Conservation (phyloP, 2,113 vertebrate genomes). For the rat (Rattus norvegicus) region DNA sequence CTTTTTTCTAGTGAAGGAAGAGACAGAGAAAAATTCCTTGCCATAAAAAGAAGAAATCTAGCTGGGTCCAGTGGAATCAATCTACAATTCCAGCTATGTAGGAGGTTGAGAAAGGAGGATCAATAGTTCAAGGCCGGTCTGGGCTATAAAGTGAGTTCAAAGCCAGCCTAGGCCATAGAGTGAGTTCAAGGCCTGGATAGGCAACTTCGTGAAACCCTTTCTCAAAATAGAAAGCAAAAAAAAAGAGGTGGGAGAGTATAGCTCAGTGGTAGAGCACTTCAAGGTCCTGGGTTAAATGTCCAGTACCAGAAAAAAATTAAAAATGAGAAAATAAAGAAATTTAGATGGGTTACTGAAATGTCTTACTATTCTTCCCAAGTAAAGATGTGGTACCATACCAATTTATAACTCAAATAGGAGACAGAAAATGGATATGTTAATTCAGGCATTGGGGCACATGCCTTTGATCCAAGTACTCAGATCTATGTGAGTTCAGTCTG, state of each 20-base stretch:
- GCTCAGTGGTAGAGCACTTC: not conserved
- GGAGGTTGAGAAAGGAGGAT: not conserved
- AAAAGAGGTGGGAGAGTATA: not conserved
- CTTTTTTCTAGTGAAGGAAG: not conserved
- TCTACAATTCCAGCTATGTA: not conserved
- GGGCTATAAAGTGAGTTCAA: not conserved
- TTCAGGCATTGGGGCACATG: not conserved
- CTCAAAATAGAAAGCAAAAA: not conserved
- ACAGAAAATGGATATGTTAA: not conserved
- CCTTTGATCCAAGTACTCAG: not conserved
- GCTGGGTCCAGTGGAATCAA: not conserved
- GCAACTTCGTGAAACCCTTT: not conserved
- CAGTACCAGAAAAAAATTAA: not conserved
- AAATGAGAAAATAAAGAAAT: not conserved
- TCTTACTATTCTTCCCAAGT: not conserved
- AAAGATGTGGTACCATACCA: not conserved
- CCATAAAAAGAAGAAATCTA: not conserved
- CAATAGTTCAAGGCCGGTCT: not conserved
- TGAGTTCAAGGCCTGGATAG: not conserved
- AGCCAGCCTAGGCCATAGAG: not conserved
- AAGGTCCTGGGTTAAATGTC: not conserved
- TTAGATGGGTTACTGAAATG: not conserved
- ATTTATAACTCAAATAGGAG: not conserved
- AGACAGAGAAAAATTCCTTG: not conserved
- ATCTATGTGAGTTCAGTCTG: not conserved